These are phyloP conservation scores for Amaurobius ferox DNA, from an alignment of 2,888 invertebrate genomes.

Conservation along the genomic window DNA sequence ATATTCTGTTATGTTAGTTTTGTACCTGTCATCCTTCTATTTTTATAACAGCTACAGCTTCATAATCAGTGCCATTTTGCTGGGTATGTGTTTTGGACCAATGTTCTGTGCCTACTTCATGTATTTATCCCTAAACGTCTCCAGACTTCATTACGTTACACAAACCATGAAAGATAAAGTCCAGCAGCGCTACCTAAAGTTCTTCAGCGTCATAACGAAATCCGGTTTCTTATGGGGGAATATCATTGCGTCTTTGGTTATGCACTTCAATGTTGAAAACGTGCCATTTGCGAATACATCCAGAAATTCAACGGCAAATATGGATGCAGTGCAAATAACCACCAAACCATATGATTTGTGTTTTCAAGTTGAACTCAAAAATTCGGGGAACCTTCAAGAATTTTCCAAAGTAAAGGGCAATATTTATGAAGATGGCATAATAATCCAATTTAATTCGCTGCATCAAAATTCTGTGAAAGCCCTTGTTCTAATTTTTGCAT, in stretches of 20 bases:
- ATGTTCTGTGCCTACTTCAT: slow-evolving; percentile 57
- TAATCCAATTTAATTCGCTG: background rate
- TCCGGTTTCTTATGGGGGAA: slow-evolving; percentile 66
- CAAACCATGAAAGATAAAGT: slow-evolving; percentile 61
- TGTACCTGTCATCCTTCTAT: slow-evolving; percentile 62
- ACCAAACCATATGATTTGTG: background rate
- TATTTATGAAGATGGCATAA: background rate
- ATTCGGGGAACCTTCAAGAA: background rate
- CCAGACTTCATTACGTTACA: slow-evolving; percentile 59
- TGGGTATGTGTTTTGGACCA: slow-evolving; percentile 65
- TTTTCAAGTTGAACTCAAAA: background rate
- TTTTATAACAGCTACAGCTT: slow-evolving; percentile 54
- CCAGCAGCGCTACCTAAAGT: slow-evolving; percentile 67
- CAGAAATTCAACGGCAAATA: background rate
- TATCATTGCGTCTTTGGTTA: slow-evolving; percentile 42
- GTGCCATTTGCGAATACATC: background rate
- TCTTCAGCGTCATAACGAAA: slow-evolving; percentile 62
- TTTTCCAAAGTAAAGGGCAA: background rate
- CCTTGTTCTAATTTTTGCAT: slow-evolving; percentile 49
- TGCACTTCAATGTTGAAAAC: slow-evolving; percentile 26
- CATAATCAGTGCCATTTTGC: slow-evolving; percentile 31
- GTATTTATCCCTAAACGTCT: slow-evolving; percentile 60
- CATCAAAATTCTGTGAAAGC: slow-evolving; percentile 8
- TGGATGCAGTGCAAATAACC: background rate
- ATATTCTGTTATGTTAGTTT: slow-evolving; percentile 15